Conservation (phyloP, 2,888 invertebrate genomes). For the Anodontia alba region DNA sequence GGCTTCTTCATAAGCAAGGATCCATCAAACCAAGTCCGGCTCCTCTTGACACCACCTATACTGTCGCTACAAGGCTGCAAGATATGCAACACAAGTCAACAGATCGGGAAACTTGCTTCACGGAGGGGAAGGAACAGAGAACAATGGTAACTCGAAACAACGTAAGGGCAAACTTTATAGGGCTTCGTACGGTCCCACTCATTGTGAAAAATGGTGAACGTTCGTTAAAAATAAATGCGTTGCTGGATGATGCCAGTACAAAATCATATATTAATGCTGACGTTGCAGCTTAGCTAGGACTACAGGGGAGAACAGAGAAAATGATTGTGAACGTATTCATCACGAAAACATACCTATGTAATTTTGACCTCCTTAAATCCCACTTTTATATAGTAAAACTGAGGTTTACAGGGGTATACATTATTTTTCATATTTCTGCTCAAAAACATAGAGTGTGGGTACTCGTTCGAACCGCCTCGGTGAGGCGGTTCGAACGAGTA, state of each 20-base stretch:
- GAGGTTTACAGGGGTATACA: too few species aligned
- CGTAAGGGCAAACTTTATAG: slow-evolving; percentile 11
- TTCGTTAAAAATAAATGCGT: slow-evolving; percentile 40
- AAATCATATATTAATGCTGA: too few species aligned
- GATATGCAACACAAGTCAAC: neutral
- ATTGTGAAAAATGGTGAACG: slow-evolving; percentile 30
- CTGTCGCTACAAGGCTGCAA: neutral
- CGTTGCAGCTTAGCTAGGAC: too few species aligned
- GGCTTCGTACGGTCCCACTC: too few species aligned
- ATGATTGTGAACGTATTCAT: slow-evolving; percentile 33
- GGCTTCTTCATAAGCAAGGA: slow-evolving; percentile 26
- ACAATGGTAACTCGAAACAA: neutral
- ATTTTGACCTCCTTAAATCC: too few species aligned
- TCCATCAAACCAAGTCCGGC: neutral
- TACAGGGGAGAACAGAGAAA: slow-evolving; percentile 12
- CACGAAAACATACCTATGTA: too few species aligned
- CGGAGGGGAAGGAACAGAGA: neutral
- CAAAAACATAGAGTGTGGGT: too few species aligned
- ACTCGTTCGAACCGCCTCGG: too few species aligned
- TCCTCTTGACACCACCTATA: neutral
- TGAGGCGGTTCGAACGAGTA: too few species aligned
- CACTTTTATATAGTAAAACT: too few species aligned
- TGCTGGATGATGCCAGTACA: slow-evolving; percentile 57
- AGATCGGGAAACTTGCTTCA: neutral
- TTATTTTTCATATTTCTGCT: too few species aligned